phyloP scores from a whole-genome alignment of 1,140 invertebrate species.

The Temnothorax curvispinosus region DNA sequence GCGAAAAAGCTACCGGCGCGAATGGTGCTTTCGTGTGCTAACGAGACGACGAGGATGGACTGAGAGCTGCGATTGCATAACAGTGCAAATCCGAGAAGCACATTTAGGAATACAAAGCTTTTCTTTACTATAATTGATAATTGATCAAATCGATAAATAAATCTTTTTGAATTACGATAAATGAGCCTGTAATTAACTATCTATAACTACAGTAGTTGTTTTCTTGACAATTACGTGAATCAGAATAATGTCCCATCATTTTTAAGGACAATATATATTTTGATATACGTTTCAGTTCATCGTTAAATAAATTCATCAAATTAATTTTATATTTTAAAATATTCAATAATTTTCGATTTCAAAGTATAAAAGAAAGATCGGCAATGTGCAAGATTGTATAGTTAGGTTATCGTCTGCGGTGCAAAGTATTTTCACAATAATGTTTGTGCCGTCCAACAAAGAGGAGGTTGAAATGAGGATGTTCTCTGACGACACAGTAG shows the following conservation, averaged over 20 bases:
- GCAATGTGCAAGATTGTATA: not conserved
- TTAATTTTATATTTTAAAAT: not conserved
- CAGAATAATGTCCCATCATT: not conserved
- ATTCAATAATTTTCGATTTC: not conserved
- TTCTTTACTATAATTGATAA: not conserved
- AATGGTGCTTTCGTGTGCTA: constrained; percentile 49
- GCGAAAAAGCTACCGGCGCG: constrained; percentile 46
- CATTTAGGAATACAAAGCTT: constrained; percentile 13
- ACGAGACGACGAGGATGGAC: constrained; percentile 18
- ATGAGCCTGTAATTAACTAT: not conserved
- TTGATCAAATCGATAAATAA: not conserved
- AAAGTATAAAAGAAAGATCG: not conserved
- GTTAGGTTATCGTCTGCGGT: not conserved
- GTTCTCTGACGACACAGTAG: constrained; percentile 11
- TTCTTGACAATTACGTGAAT: not conserved
- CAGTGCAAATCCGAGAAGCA: not conserved
- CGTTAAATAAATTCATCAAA: not conserved
- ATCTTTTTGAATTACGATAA: constrained; percentile 1
- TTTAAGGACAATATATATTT: not conserved
- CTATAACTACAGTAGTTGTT: no score
- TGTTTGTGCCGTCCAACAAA: constrained; percentile 32
- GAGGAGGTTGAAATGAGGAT: not conserved
- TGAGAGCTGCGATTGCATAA: constrained; percentile 19
- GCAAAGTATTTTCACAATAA: constrained; percentile 33
- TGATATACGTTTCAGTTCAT: not conserved